Evolutionary conservation across 2,797 vertebrate species (phyloP), one percentile per base, ranked within the genome.

Genomic region (Erithacus rubecula): DNA sequence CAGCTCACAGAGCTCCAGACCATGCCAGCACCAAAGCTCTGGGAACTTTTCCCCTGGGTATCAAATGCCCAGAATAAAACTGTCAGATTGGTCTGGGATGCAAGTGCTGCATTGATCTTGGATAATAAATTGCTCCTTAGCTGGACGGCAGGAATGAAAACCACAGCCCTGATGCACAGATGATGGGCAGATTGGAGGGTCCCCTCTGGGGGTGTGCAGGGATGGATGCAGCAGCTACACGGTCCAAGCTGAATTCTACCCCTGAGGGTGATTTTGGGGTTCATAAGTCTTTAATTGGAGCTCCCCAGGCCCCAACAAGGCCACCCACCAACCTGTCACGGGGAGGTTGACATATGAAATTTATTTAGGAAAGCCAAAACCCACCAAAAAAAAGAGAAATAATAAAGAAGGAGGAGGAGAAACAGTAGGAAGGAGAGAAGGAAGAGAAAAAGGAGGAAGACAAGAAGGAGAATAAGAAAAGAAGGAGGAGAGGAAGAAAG

Each of bases 281-380:
- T 41, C 10, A 0, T 49, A 41, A 55, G 23, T 43, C 47, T 62
- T 62, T 36, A 55, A 22, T 1, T 62, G 20, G 41, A 79, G 22
- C 14, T 53, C 41, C 36, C 56, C 75, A 30, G 36, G 60, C 49
- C 41, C 27, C 60, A 79, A 16, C 53, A 36, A 85, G 41, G 47
- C 68, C 60, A 81, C 64, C 82, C 85, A 34, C 15, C 26, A 19
- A 62, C 44, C 69, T 15, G 1, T 76, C 59, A 8, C 20, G 0
- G 65, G 87, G 65, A 94, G 46, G n/a, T 89, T 37, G 20, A 93
- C 62, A 90, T 97, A 96, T 55, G 96, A 97, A 97, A 97, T 96
- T 97, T 96, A 97, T 96, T 93, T 96, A 94, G 95, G 96, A 96
- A 96, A 97, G 93, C 56, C 79, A 87, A 92, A 95, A 94, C 89